These are phyloP conservation scores for Dendrocincla fuliginosa DNA, from an alignment of 2,797 vertebrate genomes.

Conservation along the genomic window DNA sequence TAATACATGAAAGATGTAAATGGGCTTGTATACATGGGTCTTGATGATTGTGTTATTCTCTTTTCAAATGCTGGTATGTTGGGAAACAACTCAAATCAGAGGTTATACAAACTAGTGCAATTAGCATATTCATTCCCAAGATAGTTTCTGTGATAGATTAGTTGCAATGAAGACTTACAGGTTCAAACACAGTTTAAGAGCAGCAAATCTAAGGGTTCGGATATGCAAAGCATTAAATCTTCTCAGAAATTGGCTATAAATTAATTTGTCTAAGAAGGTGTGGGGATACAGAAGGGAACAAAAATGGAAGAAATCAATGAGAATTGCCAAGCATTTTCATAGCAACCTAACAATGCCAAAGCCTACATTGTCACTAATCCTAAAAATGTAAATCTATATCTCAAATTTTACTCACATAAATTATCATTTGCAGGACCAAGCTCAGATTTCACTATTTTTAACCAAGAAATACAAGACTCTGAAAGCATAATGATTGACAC, in stretches of 20 bases:
- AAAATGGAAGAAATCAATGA: background rate
- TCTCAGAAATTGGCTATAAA: background rate
- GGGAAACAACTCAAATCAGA: background rate
- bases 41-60: background rate
- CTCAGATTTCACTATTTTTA: background rate
- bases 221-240: background rate
- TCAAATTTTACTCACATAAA: background rate
- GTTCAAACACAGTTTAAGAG: background rate
- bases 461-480: background rate
- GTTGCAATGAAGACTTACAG: background rate
- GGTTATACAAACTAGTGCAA: background rate
- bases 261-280: background rate
- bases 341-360: background rate
- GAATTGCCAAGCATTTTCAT: background rate
- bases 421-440: background rate
- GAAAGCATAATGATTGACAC: conserved; percentile 8
- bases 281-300: background rate
- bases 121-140: background rate
- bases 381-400: background rate
- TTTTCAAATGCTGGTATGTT: background rate
- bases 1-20: background rate
- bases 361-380: background rate
- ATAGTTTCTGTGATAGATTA: background rate
- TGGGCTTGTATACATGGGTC: background rate
- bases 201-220: background rate